Evolutionary conservation across 2,888 invertebrate species (phyloP).

Genomic region (Eupeodes luniger): DNA sequence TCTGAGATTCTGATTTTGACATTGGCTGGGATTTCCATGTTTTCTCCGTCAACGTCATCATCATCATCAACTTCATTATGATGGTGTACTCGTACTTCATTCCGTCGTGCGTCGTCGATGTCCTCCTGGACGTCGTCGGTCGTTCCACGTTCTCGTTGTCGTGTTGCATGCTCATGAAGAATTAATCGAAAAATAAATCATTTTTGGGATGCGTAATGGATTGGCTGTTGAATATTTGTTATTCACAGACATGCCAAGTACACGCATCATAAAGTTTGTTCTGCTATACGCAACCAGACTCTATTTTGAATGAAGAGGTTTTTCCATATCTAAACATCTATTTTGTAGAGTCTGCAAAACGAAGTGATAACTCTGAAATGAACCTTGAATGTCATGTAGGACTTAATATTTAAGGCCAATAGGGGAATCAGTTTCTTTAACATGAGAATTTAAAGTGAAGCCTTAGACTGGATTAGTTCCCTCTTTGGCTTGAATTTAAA

Average conservation of each 20-base stretch:
- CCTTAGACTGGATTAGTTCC: too few relatives aligned
- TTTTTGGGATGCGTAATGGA: slow-evolving; percentile 50
- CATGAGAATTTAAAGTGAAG: background rate
- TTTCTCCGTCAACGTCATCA: slow-evolving; percentile 10
- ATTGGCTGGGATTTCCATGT: slow-evolving; percentile 32
- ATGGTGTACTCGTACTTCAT: background rate
- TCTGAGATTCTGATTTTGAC: slow-evolving; percentile 22
- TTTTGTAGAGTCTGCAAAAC: background rate
- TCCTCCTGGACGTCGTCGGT: too few relatives aligned
- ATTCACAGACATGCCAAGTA: slow-evolving; percentile 43
- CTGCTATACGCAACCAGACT: background rate
- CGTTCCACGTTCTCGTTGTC: background rate
- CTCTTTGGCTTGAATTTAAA: too few relatives aligned
- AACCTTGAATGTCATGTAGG: background rate
- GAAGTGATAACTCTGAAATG: background rate
- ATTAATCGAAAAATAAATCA: slow-evolving; percentile 57
- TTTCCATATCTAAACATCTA: background rate
- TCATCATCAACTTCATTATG: background rate
- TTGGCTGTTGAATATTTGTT: slow-evolving; percentile 27
- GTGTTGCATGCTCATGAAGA: slow-evolving; percentile 39
- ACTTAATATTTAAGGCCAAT: background rate
- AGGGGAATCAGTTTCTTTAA: background rate
- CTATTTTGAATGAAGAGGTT: background rate
- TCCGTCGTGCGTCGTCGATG: too few relatives aligned
- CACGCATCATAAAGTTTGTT: slow-evolving; percentile 32